Base-by-base conservation (phyloP, 2,888 invertebrate species). In the Cephus runcator region DNA sequence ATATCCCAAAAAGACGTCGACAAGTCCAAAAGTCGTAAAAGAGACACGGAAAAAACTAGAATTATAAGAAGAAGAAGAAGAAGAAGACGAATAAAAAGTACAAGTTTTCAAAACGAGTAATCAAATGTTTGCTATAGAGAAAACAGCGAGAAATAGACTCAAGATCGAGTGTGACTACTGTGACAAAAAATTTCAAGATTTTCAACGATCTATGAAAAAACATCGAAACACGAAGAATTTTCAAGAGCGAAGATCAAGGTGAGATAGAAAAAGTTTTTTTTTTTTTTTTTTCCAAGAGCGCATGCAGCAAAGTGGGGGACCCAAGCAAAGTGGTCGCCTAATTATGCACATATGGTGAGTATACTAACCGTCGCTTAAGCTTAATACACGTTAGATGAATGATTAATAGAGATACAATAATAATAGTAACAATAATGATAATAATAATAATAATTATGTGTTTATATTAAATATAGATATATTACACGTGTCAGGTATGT, bases 311-410 rank as follows among this genome's bases (percentile, higher is more conserved):
- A 89, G 89, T 88, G 87, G 36, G 87, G 87, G 87, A 84, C 85
- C 56, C 87, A 89, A 88, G 88, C 89, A 87, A 88, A 23, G 9
- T 86, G 85, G 85, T 88, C 85, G 85, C 84, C 84, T 85, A 86
- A 83, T 80, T 85, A 86, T 83, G 85, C 87, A 86, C 84, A 86
- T 86, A 83, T 81, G 83, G 82, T 83, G 78, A 76, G 84, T 86
- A 83, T 81, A 82, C 82, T 83, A 78, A 76, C 73, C 75, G 71
- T 78, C 68, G 78, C 80, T 81, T 80, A 83, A 82, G 79, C 82
- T 78, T 80, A 56, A 82, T 75, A 73, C 73, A 77, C 33, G 71
- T 31, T 73, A 77, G 69, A 77, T 75, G 69, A 74, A 79, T 77
- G 68, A 80, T 81, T 79, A 73, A 80, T 75, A 77, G 69, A 78